Evolutionary conservation across 2,113 vertebrate genomes (phyloP).

Genomic region (Ovibos moschatus): DNA sequence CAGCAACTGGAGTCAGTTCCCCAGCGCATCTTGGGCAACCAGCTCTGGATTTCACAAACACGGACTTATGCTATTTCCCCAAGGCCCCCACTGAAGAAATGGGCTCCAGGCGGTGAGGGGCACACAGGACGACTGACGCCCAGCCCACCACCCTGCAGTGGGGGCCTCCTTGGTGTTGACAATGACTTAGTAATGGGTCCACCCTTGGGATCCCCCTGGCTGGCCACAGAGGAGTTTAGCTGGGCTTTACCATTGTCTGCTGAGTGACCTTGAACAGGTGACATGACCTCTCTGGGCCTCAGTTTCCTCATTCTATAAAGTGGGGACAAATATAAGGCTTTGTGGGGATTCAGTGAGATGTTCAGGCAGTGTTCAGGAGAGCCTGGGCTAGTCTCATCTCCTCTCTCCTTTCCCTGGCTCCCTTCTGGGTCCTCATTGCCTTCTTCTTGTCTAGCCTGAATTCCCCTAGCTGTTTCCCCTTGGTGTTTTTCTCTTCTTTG

Average conservation of each 20-base stretch:
- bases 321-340: background rate
- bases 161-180: background rate
- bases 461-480: rapidly evolving
- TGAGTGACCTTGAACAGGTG: background rate
- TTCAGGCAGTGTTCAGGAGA: no score
- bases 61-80: rapidly evolving
- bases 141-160: rapidly evolving
- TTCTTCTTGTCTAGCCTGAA: background rate
- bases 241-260: background rate
- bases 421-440: no score
- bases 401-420: no score
- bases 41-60: background rate
- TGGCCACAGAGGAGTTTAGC: background rate
- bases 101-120: rapidly evolving
- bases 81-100: background rate
- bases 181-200: background rate
- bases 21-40: rapidly evolving
- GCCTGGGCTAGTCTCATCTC: rapidly evolving
- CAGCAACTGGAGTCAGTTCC: rapidly evolving
- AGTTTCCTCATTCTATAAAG: background rate
- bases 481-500: no score
- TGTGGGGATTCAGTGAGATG: background rate
- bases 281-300: background rate
- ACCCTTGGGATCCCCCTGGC: background rate
- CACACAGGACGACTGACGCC: rapidly evolving